A percentile compares a stretch with the other conserved stretches of the same genome.
These are phyloP conservation scores for Polylopha cassiicola DNA, from an alignment of 2,888 invertebrate species.

Conservation along the genomic window DNA sequence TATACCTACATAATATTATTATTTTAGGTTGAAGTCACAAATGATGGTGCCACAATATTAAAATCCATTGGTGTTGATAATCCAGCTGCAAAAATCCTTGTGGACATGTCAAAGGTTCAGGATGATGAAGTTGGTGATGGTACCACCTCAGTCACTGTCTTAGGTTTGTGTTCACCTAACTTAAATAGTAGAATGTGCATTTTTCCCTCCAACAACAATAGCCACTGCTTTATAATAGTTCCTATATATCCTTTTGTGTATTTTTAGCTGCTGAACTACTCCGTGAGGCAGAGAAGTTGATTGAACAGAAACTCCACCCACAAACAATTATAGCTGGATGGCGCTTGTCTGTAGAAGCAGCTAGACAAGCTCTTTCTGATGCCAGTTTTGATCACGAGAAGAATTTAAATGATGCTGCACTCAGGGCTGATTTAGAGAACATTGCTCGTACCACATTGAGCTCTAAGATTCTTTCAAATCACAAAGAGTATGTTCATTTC, in stretches of 20 bases:
- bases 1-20: too few species aligned
- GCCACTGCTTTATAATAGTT: neutral
- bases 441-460: conserved; percentile 98
- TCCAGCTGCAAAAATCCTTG: conserved; percentile 98
- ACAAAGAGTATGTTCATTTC: conserved; percentile 84
- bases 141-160: conserved; percentile 98
- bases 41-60: conserved; percentile 99
- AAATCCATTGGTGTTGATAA: conserved; percentile 98
- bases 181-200: too few species aligned
- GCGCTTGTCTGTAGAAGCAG: conserved; percentile 91
- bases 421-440: conserved; percentile 93
- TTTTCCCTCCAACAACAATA: too few species aligned
- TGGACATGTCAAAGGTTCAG: conserved; percentile 99
- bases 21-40: conserved; percentile 93
- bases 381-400: conserved; percentile 89
- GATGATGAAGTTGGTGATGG: conserved; percentile 99
- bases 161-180: conserved; percentile 72
- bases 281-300: conserved; percentile 95
- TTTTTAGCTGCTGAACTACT: conserved; percentile 91
- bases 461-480: conserved; percentile 97
- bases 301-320: conserved; percentile 96
- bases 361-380: conserved; percentile 87
- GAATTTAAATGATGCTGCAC: conserved; percentile 81
- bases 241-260: neutral
- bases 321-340: conserved; percentile 98